phyloP scores from a whole-genome alignment of 2,113 vertebrate genomes.

The Corythoichthys intestinalis region DNA sequence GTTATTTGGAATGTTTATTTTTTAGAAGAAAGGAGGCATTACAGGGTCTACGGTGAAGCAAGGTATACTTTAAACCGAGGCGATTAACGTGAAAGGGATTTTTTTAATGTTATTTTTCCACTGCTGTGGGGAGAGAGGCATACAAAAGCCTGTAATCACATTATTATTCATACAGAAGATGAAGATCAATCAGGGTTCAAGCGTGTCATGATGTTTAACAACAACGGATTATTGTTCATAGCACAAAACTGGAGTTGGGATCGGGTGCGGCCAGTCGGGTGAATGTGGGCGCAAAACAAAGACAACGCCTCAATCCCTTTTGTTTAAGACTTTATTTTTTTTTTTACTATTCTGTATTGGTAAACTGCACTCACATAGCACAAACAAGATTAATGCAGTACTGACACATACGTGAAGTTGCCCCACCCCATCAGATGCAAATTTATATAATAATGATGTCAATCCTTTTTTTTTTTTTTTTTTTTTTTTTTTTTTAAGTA shows the following conservation, averaged over 20 bases:
- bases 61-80: slow-evolving; percentile 70
- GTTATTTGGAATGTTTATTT: slow-evolving; percentile 67
- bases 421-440: too few species aligned
- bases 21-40: slow-evolving; percentile 72
- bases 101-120: slow-evolving; percentile 73
- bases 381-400: neutral
- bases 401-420: neutral
- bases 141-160: slow-evolving; percentile 74
- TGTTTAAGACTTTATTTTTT: neutral
- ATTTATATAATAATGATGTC: too few species aligned
- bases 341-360: neutral
- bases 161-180: slow-evolving; percentile 75
- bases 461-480: too few species aligned
- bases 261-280: slow-evolving; percentile 1
- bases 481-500: too few species aligned
- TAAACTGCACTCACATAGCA: neutral
- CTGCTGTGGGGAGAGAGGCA: slow-evolving; percentile 49
- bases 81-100: slow-evolving; percentile 77
- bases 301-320: neutral
- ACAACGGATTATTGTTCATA: slow-evolving; percentile 53
- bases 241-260: slow-evolving; percentile 30
- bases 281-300: slow-evolving; percentile 3
- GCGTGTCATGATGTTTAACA: slow-evolving; percentile 56
- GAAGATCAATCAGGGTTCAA: slow-evolving; percentile 74
- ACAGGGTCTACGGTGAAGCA: slow-evolving; percentile 60